Evolutionary conservation across 2,888 invertebrate genomes (phyloP).

Genomic region (Nebria salina): DNA sequence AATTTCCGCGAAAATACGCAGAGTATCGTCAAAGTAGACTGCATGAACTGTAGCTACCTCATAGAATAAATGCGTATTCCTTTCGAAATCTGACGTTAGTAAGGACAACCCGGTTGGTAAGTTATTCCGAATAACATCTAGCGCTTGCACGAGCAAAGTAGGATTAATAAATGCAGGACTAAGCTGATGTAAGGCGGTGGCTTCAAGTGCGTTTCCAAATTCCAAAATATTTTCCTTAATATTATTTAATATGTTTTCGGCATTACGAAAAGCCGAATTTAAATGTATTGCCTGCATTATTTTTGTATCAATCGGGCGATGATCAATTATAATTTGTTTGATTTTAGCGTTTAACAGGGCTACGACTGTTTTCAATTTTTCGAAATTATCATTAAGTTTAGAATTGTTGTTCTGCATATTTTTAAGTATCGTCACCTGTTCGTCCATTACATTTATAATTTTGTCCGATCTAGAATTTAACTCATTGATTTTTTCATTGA

Average conservation of each 20-base stretch:
- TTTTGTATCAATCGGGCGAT: no score
- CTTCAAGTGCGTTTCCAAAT: constrained; percentile 27
- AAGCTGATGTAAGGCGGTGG: constrained; percentile 27
- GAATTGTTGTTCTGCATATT: neutral
- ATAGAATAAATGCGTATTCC: neutral
- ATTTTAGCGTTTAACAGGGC: neutral
- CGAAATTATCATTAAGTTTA: constrained; percentile 20
- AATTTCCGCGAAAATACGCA: constrained; percentile 30
- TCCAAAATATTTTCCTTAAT: constrained; percentile 32
- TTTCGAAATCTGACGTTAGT: constrained; percentile 5
- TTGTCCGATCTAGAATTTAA: neutral
- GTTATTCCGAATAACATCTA: constrained; percentile 13
- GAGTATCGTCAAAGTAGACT: constrained; percentile 3
- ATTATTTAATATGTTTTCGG: constrained; percentile 23
- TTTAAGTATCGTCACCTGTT: constrained; percentile 30
- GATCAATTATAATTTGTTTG: neutral
- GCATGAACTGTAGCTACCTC: constrained; percentile 8
- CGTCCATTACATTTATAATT: constrained; percentile 21
- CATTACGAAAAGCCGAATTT: neutral
- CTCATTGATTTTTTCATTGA: constrained; percentile 35
- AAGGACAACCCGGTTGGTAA: neutral
- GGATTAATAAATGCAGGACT: constrained; percentile 30
- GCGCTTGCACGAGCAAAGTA: neutral
- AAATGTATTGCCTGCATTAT: neutral
- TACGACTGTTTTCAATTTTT: neutral